A percentile compares a stretch with the other conserved stretches of the same genome.
Conservation (phyloP, 2,797 vertebrate genomes). For the Allobates femoralis region DNA sequence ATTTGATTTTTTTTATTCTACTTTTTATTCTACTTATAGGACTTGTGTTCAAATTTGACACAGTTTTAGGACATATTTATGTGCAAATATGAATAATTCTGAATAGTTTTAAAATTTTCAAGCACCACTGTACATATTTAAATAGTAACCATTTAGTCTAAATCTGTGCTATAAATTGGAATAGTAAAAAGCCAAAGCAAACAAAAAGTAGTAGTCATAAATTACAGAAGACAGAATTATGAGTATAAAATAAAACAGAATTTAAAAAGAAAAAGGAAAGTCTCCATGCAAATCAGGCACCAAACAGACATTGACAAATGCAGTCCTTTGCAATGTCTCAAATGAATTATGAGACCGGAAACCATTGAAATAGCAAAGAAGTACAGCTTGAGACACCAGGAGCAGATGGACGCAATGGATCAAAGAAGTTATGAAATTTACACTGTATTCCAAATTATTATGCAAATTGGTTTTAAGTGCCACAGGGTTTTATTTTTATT, state of each 20-base stretch:
- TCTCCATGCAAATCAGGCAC: slow-evolving; percentile 48
- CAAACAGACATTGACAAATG: slow-evolving; percentile 62
- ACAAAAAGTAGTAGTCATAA: background rate
- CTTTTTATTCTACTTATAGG: too few relatives aligned
- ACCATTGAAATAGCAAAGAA: slow-evolving; percentile 63
- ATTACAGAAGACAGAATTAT: background rate
- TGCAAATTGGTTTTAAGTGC: too few relatives aligned
- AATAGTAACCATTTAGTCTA: background rate
- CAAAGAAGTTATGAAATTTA: slow-evolving; percentile 28
- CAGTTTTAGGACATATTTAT: background rate
- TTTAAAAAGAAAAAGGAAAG: slow-evolving; percentile 26
- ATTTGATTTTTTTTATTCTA: too few relatives aligned
- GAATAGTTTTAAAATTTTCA: too few relatives aligned
- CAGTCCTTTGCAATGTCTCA: slow-evolving; percentile 49
- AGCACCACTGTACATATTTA: background rate
- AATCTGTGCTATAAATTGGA: background rate
- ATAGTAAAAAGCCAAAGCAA: background rate
- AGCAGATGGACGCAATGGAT: slow-evolving; percentile 32
- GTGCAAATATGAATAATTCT: background rate
- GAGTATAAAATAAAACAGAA: slow-evolving; percentile 20
- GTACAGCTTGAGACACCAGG: slow-evolving; percentile 70
- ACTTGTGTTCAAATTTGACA: too few relatives aligned
- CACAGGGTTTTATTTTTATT: too few relatives aligned
- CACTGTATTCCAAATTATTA: too few relatives aligned
- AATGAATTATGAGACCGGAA: slow-evolving; percentile 61